Conservation (phyloP, 2,797 vertebrate species). For the Smutsia temminckii region DNA sequence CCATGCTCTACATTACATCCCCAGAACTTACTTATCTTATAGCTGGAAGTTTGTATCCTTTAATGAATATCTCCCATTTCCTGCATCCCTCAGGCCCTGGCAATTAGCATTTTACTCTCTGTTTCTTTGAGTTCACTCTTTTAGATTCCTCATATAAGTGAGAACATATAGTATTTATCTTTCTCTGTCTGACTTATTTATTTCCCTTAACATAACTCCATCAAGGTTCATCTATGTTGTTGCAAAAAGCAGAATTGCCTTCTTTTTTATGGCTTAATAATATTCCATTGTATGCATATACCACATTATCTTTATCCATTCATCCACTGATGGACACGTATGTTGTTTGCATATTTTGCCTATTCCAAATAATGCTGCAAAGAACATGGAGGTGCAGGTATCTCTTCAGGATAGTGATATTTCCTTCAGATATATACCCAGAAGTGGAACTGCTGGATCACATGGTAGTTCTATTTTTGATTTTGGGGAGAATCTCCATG, state of each 20-base stretch:
- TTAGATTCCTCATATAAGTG: neutral
- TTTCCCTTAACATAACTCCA: neutral
- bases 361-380: neutral
- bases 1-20: neutral
- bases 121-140: neutral
- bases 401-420: neutral
- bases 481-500: neutral
- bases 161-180: neutral
- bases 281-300: neutral
- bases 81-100: neutral
- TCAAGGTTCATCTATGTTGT: neutral
- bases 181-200: neutral
- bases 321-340: neutral
- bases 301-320: neutral
- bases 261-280: neutral
- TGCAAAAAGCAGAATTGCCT: neutral
- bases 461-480: neutral
- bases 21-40: neutral
- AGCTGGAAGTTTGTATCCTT: neutral
- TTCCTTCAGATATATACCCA: neutral
- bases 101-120: neutral
- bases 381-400: neutral
- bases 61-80: neutral
- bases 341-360: neutral
- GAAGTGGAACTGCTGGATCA: neutral